Evolutionary conservation across 2,888 invertebrate species (phyloP).

Genomic region (Heteromyza rotundicornis): DNA sequence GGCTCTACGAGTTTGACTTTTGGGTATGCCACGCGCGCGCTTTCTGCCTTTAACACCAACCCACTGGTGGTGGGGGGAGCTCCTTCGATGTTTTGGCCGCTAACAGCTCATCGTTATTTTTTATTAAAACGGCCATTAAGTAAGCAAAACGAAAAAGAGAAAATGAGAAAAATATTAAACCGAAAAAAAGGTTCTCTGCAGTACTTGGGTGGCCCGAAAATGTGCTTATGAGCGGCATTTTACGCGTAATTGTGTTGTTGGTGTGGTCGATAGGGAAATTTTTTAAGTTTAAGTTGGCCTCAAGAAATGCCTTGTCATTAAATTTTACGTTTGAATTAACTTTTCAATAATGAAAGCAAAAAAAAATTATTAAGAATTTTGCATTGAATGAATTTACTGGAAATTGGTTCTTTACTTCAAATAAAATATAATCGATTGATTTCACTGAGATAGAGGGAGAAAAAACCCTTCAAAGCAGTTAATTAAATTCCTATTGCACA

Average conservation of each 20-base stretch:
- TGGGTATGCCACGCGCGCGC: not conserved
- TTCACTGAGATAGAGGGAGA: no score
- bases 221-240: constrained; percentile 52
- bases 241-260: constrained; percentile 36
- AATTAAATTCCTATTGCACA: no score
- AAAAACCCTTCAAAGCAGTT: no score
- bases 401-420: no score
- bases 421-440: no score
- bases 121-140: constrained; percentile 6
- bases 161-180: not conserved
- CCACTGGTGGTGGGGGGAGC: not conserved
- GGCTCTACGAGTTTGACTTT: not conserved
- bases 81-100: not conserved
- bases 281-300: no score
- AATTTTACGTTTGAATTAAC: constrained; percentile 1
- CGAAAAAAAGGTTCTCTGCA: not conserved
- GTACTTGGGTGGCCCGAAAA: constrained; percentile 29
- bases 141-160: not conserved
- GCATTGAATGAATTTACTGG: no score
- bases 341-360: not conserved
- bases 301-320: not conserved
- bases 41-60: no score
- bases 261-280: no score
- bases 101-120: not conserved
- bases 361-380: no score